Conservation (phyloP, 2,113 vertebrate species). For the Galemys pyrenaicus region DNA sequence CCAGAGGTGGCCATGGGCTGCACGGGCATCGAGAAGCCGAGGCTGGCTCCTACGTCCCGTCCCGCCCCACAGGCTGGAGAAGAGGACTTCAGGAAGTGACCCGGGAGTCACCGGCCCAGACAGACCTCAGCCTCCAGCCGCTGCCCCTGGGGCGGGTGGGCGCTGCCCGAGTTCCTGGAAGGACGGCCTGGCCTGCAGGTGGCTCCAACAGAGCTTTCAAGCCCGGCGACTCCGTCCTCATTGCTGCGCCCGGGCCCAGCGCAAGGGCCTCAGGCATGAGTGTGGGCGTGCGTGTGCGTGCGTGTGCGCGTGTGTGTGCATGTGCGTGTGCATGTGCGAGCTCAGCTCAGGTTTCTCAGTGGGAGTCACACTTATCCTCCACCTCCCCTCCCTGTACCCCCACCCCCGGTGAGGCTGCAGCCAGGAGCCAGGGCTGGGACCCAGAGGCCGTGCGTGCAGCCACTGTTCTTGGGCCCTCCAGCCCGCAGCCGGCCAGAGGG, state of each 20-base stretch:
- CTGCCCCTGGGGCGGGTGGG: not conserved
- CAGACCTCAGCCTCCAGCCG: not conserved
- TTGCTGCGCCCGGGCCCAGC: not conserved
- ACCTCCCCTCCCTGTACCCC: too few species aligned
- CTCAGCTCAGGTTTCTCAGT: too few species aligned
- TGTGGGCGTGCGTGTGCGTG: not conserved
- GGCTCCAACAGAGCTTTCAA: slow-evolving; percentile 55
- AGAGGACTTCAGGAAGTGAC: slow-evolving; percentile 68
- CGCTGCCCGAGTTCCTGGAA: not conserved
- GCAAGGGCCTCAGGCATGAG: accelerated
- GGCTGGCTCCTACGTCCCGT: not conserved
- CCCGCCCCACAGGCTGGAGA: slow-evolving; percentile 48
- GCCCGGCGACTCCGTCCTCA: not conserved
- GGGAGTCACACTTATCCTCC: too few species aligned
- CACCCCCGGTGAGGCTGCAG: too few species aligned
- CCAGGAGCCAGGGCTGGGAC: too few species aligned
- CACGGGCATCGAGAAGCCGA: not conserved
- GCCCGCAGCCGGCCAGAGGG: not conserved
- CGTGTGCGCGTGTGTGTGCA: not conserved
- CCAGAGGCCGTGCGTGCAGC: not conserved
- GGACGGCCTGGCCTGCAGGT: not conserved
- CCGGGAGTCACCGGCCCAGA: too few species aligned
- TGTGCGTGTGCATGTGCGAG: not conserved
- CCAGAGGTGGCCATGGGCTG: not conserved
- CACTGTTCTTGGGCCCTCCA: not conserved